phyloP scores from a whole-genome alignment of 35 echinoderm and acorn worm genomes.

The Lytechinus pictus region DNA sequence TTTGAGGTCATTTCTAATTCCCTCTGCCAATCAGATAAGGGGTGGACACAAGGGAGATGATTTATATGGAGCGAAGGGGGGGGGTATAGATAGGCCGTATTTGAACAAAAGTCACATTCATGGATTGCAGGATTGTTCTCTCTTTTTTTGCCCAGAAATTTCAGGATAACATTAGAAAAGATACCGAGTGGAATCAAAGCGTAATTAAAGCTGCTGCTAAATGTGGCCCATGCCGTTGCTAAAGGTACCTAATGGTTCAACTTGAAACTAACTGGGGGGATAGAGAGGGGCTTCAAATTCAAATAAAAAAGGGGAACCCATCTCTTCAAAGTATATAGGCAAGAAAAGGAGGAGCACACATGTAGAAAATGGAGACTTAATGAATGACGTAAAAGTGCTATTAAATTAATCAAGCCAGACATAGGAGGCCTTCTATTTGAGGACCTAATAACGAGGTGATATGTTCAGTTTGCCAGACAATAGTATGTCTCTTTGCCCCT shows the following conservation, averaged over 20 bases:
- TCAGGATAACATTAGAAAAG: neutral
- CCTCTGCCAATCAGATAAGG: neutral
- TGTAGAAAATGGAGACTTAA: neutral
- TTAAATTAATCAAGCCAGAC: constrained; percentile 19
- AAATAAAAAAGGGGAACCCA: neutral
- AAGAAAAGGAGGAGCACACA: neutral
- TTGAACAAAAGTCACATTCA: no score
- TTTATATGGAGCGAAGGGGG: neutral
- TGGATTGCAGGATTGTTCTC: no score
- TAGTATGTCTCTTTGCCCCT: constrained; percentile 1
- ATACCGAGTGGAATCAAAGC: neutral
- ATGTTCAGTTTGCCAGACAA: constrained; percentile 10
- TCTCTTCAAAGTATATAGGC: neutral
- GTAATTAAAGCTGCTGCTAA: neutral
- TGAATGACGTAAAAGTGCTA: constrained; percentile 12
- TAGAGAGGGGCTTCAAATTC: neutral
- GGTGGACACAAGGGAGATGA: neutral
- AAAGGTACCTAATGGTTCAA: no score
- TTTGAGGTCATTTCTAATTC: neutral
- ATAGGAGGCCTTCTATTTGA: neutral
- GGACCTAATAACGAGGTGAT: constrained; percentile 9
- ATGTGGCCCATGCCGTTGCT: no score
- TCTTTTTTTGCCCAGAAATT: neutral
- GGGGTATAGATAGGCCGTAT: neutral
- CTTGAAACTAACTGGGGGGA: neutral